These are phyloP conservation scores for Prietella phreatophila DNA, from an alignment of 2,113 vertebrate genomes.

Conservation along the genomic window DNA sequence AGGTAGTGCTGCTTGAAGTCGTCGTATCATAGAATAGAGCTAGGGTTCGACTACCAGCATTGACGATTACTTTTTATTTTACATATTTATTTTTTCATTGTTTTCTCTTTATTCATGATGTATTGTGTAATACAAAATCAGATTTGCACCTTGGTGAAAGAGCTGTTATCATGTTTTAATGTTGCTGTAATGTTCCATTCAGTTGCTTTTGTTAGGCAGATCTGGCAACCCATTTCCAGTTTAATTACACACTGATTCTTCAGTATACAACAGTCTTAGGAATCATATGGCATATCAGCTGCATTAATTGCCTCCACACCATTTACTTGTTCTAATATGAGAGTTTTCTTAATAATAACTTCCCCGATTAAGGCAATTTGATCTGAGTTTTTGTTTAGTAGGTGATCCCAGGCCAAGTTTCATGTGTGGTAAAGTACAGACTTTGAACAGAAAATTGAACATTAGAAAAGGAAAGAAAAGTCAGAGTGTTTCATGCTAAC, in stretches of 20 bases:
- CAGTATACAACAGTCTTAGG: background rate
- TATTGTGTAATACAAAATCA: background rate
- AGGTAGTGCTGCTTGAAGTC: background rate
- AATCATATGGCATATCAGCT: background rate
- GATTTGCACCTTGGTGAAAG: background rate
- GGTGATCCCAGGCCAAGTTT: background rate
- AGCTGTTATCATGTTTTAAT: background rate
- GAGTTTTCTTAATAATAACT: background rate
- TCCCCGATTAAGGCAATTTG: background rate
- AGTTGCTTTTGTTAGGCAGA: background rate
- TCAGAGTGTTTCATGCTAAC: too few species aligned
- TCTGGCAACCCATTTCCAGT: background rate
- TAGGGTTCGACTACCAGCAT: background rate
- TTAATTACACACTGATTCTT: background rate
- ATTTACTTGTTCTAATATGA: background rate
- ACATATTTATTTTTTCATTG: background rate
- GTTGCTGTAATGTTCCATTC: background rate
- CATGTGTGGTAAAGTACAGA: background rate
- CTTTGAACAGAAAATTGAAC: background rate
- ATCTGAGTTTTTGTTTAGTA: background rate
- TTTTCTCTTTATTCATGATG: background rate
- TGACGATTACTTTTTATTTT: background rate
- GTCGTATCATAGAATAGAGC: background rate
- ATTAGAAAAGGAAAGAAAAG: too few species aligned
- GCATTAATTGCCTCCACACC: background rate